Percentiles rank a stretch among this genome's conserved stretches.
Evolutionary conservation across 2,888 invertebrate species (phyloP).

Genomic region (Penaeus monodon): DNA sequence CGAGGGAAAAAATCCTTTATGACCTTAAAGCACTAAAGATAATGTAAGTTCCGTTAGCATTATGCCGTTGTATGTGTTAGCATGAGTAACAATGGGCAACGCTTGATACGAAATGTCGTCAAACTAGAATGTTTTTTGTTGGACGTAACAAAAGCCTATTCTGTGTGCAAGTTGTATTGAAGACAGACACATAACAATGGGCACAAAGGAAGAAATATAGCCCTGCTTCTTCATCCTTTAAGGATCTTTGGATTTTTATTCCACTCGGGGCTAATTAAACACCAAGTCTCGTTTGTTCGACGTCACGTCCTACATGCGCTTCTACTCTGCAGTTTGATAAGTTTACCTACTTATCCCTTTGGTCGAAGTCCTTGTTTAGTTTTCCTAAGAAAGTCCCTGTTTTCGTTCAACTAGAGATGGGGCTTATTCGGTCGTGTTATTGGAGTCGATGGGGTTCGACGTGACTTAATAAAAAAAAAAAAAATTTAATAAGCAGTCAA

Average conservation of each 20-base stretch:
- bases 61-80: conserved; percentile 6
- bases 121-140: conserved; percentile 37
- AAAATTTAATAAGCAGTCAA: no score
- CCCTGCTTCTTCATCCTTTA: conserved; percentile 38
- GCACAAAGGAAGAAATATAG: conserved; percentile 44
- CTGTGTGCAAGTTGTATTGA: conserved; percentile 51
- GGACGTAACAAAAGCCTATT: conserved; percentile 36
- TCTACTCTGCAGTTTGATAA: no score
- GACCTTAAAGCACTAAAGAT: no score
- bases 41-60: neutral
- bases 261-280: conserved; percentile 30
- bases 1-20: no score
- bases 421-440: no score
- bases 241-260: neutral
- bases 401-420: no score
- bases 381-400: no score
- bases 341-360: no score
- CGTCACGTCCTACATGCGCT: neutral
- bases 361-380: no score
- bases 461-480: no score
- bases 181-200: conserved; percentile 45
- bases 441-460: no score
- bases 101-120: conserved; percentile 44
- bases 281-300: conserved; percentile 16
- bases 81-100: conserved; percentile 22